These are phyloP conservation scores for Macrochelys suwanniensis DNA, from an alignment of 2,797 vertebrate species.

Conservation along the genomic window DNA sequence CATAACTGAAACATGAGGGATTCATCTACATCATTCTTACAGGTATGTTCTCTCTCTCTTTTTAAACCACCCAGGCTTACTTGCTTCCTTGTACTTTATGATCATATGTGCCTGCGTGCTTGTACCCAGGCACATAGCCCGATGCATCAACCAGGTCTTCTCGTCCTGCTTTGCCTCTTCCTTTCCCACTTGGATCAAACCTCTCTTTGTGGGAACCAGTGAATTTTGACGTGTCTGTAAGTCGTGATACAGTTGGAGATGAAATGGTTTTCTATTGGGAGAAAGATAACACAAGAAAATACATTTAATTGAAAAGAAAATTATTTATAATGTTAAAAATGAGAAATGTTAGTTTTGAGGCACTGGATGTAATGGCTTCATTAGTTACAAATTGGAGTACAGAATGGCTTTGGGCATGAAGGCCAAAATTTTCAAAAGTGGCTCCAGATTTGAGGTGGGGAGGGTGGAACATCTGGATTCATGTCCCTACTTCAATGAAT, in stretches of 20 bases:
- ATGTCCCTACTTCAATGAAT: neutral
- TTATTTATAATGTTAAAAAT: neutral
- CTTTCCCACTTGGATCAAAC: constrained; percentile 92
- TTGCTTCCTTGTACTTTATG: constrained; percentile 91
- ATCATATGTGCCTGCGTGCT: constrained; percentile 93
- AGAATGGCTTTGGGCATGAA: neutral
- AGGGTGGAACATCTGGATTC: neutral
- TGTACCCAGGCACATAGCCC: constrained; percentile 96
- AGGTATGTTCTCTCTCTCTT: constrained; percentile 47
- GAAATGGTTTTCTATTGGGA: constrained; percentile 87
- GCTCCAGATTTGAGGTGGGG: neutral
- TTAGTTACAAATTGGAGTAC: neutral
- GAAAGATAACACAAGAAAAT: constrained; percentile 14
- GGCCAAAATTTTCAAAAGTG: neutral
- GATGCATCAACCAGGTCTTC: constrained; percentile 93
- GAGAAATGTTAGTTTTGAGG: neutral
- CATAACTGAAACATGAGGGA: constrained; percentile 64
- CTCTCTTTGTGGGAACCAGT: constrained; percentile 98
- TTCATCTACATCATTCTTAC: constrained; percentile 57
- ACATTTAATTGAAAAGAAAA: neutral
- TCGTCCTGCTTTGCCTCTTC: constrained; percentile 94
- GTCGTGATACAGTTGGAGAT: constrained; percentile 88
- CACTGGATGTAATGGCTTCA: neutral
- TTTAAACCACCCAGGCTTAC: constrained; percentile 68
- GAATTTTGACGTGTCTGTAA: constrained; percentile 95